Evolutionary conservation across 2,888 invertebrate species (phyloP).

Genomic region (Enoplolaimus lenunculus): DNA sequence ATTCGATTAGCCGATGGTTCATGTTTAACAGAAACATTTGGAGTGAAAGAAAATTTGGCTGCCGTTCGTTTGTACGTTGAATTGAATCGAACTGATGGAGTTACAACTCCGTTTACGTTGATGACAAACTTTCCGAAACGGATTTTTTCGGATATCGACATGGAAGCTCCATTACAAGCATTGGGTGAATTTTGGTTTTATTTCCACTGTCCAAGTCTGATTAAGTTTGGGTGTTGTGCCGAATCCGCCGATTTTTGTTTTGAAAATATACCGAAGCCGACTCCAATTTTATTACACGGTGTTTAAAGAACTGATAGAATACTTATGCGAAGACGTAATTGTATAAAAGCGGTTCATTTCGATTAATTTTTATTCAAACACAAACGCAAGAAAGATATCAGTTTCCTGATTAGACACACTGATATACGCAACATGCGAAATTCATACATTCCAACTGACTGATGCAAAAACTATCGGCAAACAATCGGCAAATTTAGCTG

Average conservation of each 20-base stretch:
- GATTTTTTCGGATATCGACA: slow-evolving; percentile 69
- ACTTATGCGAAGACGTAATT: too few relatives aligned
- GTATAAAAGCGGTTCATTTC: too few relatives aligned
- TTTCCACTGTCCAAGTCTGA: background rate
- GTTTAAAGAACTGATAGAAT: too few relatives aligned
- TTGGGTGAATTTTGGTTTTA: slow-evolving; percentile 52
- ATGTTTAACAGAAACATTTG: slow-evolving; percentile 59
- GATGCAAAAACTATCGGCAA: too few relatives aligned
- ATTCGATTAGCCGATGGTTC: slow-evolving; percentile 62
- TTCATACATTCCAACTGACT: too few relatives aligned
- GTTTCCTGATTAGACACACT: too few relatives aligned
- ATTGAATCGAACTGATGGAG: slow-evolving; percentile 60
- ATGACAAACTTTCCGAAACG: slow-evolving; percentile 84
- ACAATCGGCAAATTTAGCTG: too few relatives aligned
- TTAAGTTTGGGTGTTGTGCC: background rate
- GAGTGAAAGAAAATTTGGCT: slow-evolving; percentile 70
- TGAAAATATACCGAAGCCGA: too few relatives aligned
- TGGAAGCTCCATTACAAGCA: slow-evolving; percentile 65
- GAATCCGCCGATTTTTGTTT: background rate
- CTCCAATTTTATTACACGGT: too few relatives aligned
- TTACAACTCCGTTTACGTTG: slow-evolving; percentile 54
- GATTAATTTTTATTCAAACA: too few relatives aligned
- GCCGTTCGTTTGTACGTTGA: slow-evolving; percentile 76
- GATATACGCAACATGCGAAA: too few relatives aligned
- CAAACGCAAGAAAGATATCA: too few relatives aligned